Percentiles rank a stretch among this genome's conserved stretches.
Conservation (phyloP, 2,113 vertebrate genomes). For the Anas platyrhynchos region DNA sequence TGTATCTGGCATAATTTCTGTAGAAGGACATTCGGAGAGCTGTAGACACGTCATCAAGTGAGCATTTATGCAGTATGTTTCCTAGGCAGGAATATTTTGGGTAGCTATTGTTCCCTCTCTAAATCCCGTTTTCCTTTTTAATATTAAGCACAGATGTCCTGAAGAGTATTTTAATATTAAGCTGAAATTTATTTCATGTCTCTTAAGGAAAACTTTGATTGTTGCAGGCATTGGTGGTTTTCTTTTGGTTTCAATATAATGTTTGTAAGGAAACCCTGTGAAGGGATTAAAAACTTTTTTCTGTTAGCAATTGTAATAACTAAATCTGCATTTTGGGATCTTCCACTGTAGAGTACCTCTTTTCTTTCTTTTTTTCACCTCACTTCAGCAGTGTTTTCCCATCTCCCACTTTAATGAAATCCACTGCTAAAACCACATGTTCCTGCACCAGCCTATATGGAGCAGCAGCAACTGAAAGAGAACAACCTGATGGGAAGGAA, state of each 20-base stretch:
- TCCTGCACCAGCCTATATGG: neutral
- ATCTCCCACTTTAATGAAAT: neutral
- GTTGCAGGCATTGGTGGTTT: neutral
- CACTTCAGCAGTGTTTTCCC: neutral
- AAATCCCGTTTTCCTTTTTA: neutral
- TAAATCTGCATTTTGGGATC: neutral
- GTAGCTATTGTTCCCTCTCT: neutral
- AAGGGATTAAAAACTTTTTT: neutral
- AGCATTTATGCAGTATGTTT: neutral
- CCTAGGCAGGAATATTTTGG: neutral
- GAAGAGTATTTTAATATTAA: neutral
- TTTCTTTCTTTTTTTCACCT: neutral
- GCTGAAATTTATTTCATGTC: neutral
- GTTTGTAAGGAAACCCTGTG: neutral
- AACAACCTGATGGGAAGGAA: neutral
- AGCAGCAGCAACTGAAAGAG: neutral
- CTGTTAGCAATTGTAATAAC: neutral
- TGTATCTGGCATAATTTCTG: neutral
- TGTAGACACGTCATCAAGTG: neutral
- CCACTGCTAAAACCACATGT: neutral
- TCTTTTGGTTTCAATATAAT: neutral
- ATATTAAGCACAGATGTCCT: neutral
- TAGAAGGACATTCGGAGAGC: neutral
- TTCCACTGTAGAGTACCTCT: neutral
- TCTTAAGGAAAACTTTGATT: neutral